Percentiles rank a stretch among this genome's conserved stretches.
Conservation (phyloP, 2,888 invertebrate species). For the Strigamia crassipes region DNA sequence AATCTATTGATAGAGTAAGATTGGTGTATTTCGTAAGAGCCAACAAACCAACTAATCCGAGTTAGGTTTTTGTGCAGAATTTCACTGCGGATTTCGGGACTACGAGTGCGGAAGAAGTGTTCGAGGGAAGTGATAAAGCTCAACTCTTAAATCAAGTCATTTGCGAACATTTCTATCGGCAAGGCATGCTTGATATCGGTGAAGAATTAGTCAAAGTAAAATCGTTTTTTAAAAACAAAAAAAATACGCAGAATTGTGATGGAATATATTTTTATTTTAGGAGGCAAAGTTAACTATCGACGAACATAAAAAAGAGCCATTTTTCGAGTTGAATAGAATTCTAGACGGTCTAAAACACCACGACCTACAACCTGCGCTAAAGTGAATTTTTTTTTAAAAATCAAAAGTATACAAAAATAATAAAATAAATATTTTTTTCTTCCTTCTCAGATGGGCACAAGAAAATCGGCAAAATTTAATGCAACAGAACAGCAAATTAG, state of each 20-base stretch:
- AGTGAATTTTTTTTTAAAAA: conserved; percentile 56
- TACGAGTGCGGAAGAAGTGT: conserved; percentile 82
- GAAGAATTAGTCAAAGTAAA: conserved; percentile 72
- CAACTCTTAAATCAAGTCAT: conserved; percentile 83
- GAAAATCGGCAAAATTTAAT: conserved; percentile 74
- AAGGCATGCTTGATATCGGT: conserved; percentile 91
- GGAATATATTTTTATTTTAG: conserved; percentile 58
- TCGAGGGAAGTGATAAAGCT: conserved; percentile 71
- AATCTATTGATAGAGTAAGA: conserved; percentile 83
- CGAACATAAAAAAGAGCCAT: conserved; percentile 73
- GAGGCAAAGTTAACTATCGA: conserved; percentile 72
- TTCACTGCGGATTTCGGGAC: conserved; percentile 89
- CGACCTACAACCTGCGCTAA: conserved; percentile 81
- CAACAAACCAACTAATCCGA: not conserved
- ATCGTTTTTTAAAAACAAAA: not conserved
- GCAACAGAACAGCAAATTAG: conserved; percentile 68
- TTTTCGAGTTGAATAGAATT: conserved; percentile 83
- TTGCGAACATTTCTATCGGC: conserved; percentile 92
- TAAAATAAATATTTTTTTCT: not conserved
- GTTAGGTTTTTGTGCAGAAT: conserved; percentile 64
- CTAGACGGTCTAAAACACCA: conserved; percentile 80
- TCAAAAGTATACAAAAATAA: not conserved
- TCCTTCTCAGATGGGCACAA: conserved; percentile 71
- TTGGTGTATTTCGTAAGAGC: not conserved
- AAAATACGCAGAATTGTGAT: not conserved